Evolutionary conservation across 2,113 vertebrate genomes (phyloP).

Genomic region (Oreochromis niloticus): DNA sequence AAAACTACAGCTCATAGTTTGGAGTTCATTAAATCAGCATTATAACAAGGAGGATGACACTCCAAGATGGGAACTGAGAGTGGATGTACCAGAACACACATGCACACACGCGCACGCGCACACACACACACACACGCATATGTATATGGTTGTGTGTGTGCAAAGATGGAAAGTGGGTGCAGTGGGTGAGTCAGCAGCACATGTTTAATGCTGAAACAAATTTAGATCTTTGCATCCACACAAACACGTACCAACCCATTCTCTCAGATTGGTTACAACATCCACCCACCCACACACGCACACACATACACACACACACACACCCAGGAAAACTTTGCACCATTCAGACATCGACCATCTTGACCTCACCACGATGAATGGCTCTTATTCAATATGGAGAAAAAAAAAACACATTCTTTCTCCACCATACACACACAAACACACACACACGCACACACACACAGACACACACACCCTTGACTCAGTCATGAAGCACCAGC

Average conservation of each 20-base stretch:
- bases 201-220: background rate
- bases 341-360: background rate
- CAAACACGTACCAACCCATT: background rate
- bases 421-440: background rate
- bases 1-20: background rate
- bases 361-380: constrained; percentile 32
- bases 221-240: background rate
- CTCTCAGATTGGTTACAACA: background rate
- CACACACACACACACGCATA: background rate
- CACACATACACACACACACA: background rate
- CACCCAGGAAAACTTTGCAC: background rate
- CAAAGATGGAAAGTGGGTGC: background rate
- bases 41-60: background rate
- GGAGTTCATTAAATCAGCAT: constrained; percentile 21
- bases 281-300: background rate
- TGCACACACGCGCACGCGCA: accelerated
- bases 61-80: background rate
- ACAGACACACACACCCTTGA: background rate
- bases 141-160: background rate
- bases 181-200: constrained; percentile 4
- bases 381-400: constrained; percentile 27
- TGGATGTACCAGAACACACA: background rate
- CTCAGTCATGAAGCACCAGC: constrained; percentile 53
- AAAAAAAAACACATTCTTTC: constrained; percentile 20
- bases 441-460: background rate